Evolutionary conservation across 2,113 vertebrate genomes (phyloP).

Genomic region (Cinclus cinclus): DNA sequence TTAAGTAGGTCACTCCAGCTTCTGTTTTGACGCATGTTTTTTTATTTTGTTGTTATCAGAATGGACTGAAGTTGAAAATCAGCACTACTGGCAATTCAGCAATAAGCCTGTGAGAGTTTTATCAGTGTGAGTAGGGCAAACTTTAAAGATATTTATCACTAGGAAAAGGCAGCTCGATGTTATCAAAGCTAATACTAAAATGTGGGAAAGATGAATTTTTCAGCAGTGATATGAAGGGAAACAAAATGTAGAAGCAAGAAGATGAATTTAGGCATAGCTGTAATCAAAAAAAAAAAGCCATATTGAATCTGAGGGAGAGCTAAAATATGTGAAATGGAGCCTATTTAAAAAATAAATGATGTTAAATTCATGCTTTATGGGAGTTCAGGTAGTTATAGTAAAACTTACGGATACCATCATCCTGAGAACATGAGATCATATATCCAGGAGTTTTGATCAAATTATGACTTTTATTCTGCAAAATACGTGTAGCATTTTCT

Average conservation of each 20-base stretch:
- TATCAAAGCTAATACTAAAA: slow-evolving; percentile 34
- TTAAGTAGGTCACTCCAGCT: neutral
- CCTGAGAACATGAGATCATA: neutral
- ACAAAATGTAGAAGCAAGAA: slow-evolving; percentile 14
- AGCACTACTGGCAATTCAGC: neutral
- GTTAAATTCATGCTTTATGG: slow-evolving; percentile 16
- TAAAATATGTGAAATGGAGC: neutral
- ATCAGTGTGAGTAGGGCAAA: neutral
- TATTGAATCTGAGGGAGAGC: neutral
- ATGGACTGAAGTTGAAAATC: neutral
- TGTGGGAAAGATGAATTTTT: slow-evolving; percentile 17
- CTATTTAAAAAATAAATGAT: slow-evolving; percentile 21
- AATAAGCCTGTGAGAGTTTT: slow-evolving; percentile 5
- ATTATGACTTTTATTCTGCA: slow-evolving; percentile 1
- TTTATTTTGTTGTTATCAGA: slow-evolving; percentile 28
- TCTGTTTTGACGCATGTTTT: neutral
- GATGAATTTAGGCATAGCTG: neutral
- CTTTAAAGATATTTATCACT: slow-evolving; percentile 35
- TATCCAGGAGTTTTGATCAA: neutral
- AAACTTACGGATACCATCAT: neutral
- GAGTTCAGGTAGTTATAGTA: neutral
- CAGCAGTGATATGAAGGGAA: neutral
- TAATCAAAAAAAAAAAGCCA: neutral
- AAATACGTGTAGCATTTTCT: neutral
- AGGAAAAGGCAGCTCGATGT: slow-evolving; percentile 19